phyloP scores from a whole-genome alignment of 2,888 invertebrate genomes.

The Elmis aenea region DNA sequence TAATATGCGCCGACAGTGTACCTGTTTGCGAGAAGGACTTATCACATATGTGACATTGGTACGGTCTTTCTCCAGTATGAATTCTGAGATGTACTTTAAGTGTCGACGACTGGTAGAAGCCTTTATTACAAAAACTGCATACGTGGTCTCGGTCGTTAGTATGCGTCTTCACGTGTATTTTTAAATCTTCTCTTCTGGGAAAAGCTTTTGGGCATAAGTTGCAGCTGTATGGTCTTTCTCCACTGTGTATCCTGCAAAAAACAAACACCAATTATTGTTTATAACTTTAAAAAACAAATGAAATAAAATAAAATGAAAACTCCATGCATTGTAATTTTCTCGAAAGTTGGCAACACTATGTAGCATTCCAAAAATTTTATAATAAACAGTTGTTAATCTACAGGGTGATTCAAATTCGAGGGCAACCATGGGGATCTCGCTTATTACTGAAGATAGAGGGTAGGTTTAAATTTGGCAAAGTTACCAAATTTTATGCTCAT shows the following conservation, averaged over 20 bases:
- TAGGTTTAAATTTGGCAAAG: too few relatives aligned
- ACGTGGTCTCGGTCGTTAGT: constrained; percentile 25
- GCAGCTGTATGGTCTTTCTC: constrained; percentile 46
- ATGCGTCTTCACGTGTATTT: constrained; percentile 41
- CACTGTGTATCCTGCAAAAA: constrained; percentile 43
- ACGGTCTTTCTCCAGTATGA: constrained; percentile 41
- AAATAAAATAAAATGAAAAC: too few relatives aligned
- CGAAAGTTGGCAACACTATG: too few relatives aligned
- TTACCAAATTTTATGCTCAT: too few relatives aligned
- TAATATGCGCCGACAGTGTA: constrained; percentile 22
- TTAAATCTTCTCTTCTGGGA: constrained; percentile 40
- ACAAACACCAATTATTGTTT: too few relatives aligned
- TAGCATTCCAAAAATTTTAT: too few relatives aligned
- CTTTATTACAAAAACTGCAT: constrained; percentile 44
- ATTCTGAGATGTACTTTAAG: constrained; percentile 48
- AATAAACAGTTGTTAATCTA: too few relatives aligned
- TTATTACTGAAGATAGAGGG: too few relatives aligned
- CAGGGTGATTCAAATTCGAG: too few relatives aligned
- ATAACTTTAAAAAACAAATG: too few relatives aligned
- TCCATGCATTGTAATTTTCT: too few relatives aligned
- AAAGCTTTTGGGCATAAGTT: constrained; percentile 39
- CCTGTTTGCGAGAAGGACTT: constrained; percentile 20
- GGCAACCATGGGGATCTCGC: too few relatives aligned
- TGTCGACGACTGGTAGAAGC: constrained; percentile 50
- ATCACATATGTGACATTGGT: constrained; percentile 17